Base-by-base conservation (phyloP, 2,888 invertebrate genomes). In the Drosophila tanythrix region DNA sequence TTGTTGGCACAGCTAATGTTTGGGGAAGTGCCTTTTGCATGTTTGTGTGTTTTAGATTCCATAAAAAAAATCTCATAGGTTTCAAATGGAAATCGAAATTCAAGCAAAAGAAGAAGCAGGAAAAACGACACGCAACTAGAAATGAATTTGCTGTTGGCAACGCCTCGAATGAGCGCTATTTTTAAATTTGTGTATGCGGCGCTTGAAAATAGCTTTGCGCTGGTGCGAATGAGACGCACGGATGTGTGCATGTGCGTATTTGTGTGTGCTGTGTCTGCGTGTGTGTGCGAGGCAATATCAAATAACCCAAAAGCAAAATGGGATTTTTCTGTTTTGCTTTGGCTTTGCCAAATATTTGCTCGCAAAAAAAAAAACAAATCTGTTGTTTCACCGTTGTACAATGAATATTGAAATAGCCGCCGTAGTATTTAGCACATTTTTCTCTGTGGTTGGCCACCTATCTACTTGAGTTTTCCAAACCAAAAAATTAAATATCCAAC, bases 161-260 rank as follows among this genome's bases (percentile, higher is more conserved):
- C 72, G 83, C 76, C 71, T 76, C 70, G 56, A 56, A 18, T 48
- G 40, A 43, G 79, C 78, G 85, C 88, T 91, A 91, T 91, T 90
- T 90, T 89, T 90, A 89, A 90, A 91, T 75, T 70, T 43, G 59
- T 74, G 27, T 59, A 52, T 71, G 58, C 40, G 50, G 38, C 60
- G 38, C 70, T 67, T 75, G 61, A 57, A 80, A 89, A 89, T 84
- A 80, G 81, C 69, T 69, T 71, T 65, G 51, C 21, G 13, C 38
- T 43, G 36, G 81, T 72, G 86, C 33, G 74, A 85, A 67, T 78
- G 83, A 78, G 85, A 88, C 56, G 73, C 52, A 72, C 36, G 25
- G 29, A 70, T 50, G 33, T 48, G 50, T 33, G 46, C 36, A 40
- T 33, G 27, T 29, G 21, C 38, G 57, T 50, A 15, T 70, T 52